Conservation (phyloP, 1,140 invertebrate species). For the Micrasema longulum region DNA sequence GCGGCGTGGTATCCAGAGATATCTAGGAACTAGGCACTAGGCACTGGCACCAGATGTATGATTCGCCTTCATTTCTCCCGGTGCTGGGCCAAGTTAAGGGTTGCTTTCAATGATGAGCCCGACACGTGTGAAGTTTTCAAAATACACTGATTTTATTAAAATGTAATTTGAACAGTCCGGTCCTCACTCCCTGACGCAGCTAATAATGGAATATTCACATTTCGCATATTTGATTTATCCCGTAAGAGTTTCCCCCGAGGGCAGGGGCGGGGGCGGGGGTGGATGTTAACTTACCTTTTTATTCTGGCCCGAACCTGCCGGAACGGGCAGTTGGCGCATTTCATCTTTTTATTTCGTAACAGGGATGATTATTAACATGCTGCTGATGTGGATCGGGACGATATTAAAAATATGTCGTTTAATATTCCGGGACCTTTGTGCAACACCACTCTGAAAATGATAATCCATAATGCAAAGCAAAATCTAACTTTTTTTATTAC, state of each 20-base stretch:
- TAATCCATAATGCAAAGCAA: too few relatives aligned
- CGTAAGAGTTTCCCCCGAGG: constrained; percentile 44
- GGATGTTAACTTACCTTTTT: constrained; percentile 36
- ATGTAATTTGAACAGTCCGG: not conserved
- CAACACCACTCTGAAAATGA: too few relatives aligned
- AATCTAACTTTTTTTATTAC: too few relatives aligned
- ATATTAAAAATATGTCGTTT: constrained; percentile 19
- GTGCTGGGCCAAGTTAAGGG: too few relatives aligned
- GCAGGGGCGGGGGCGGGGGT: too few relatives aligned
- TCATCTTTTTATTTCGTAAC: constrained; percentile 32
- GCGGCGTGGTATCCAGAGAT: too few relatives aligned
- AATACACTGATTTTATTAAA: too few relatives aligned
- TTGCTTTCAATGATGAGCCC: too few relatives aligned
- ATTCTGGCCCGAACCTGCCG: constrained; percentile 28
- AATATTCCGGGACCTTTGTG: constrained; percentile 8
- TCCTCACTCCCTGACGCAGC: constrained; percentile 5
- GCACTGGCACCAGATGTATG: too few relatives aligned
- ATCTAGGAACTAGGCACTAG: too few relatives aligned
- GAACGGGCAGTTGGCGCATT: not conserved
- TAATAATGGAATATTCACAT: constrained; percentile 56
- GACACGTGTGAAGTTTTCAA: too few relatives aligned
- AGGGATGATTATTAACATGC: constrained; percentile 37
- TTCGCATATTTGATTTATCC: constrained; percentile 56
- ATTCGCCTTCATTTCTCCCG: too few relatives aligned
- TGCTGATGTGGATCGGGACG: constrained; percentile 4